A percentile compares a stretch with the other conserved stretches of the same genome.
These are phyloP conservation scores for Tragelaphus oryx DNA, from an alignment of 2,797 vertebrate genomes.

Conservation along the genomic window DNA sequence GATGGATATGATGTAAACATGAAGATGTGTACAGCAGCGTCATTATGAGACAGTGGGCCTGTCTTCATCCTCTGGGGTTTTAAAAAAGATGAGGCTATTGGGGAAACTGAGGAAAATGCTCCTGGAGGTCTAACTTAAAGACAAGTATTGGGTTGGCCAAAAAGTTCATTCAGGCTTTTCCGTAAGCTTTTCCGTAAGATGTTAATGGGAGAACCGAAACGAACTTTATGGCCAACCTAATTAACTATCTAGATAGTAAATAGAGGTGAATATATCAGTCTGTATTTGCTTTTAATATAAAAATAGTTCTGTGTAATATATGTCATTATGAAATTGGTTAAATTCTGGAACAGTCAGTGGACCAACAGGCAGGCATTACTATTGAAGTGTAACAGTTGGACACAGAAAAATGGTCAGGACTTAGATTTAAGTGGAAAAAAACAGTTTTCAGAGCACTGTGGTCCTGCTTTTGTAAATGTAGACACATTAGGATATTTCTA, in stretches of 20 bases:
- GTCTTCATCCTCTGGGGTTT: background rate
- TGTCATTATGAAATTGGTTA: background rate
- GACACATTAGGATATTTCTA: background rate
- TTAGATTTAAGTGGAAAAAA: background rate
- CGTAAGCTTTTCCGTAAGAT: background rate
- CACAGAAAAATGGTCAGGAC: background rate
- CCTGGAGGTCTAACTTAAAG: background rate
- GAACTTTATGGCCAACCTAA: background rate
- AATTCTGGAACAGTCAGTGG: background rate
- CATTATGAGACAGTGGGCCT: background rate
- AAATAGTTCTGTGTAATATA: background rate
- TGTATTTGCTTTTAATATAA: conserved; percentile 11
- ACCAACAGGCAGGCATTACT: background rate
- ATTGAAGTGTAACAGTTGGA: background rate
- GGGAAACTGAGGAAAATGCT: background rate
- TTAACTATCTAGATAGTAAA: background rate
- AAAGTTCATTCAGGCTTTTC: background rate
- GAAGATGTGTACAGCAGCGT: background rate
- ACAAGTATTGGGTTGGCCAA: background rate
- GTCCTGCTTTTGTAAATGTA: background rate
- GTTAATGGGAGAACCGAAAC: background rate
- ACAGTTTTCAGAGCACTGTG: background rate
- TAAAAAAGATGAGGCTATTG: background rate
- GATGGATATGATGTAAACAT: background rate
- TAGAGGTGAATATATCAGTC: background rate